phyloP scores from a whole-genome alignment of 2,888 invertebrate genomes.

The Taphrorychus bicolor region DNA sequence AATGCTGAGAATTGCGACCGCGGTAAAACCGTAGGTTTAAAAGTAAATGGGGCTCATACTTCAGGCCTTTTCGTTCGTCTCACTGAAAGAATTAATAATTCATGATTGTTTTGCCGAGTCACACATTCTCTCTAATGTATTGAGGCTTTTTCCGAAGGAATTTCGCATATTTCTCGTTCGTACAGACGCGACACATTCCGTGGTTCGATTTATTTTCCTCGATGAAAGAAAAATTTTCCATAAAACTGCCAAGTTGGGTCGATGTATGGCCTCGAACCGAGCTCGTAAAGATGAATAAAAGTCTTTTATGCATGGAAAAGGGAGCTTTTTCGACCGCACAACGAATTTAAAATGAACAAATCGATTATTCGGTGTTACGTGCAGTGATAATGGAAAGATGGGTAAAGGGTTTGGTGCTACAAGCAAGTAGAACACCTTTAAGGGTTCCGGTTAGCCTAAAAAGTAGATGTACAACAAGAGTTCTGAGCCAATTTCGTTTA shows the following conservation, averaged over 20 bases:
- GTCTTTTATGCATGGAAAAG: slow-evolving; percentile 15
- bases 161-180: slow-evolving; percentile 4
- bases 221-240: slow-evolving; percentile 18
- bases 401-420: background rate
- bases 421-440: too few relatives aligned
- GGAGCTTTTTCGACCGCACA: slow-evolving; percentile 9
- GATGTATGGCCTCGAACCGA: slow-evolving; percentile 7
- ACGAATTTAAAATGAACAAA: background rate
- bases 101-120: too few relatives aligned
- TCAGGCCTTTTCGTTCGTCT: too few relatives aligned
- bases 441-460: too few relatives aligned
- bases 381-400: too few relatives aligned
- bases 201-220: slow-evolving; percentile 14
- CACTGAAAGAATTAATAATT: too few relatives aligned
- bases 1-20: background rate
- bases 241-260: slow-evolving; percentile 19
- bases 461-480: too few relatives aligned
- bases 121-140: background rate
- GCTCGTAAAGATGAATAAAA: slow-evolving; percentile 9
- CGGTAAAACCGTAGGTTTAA: background rate
- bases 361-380: background rate
- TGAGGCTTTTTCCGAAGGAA: background rate
- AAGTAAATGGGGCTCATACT: too few relatives aligned
- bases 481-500: too few relatives aligned
- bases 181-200: slow-evolving; percentile 15